Evolutionary conservation across 2,888 invertebrate genomes (phyloP).

Genomic region (Pherbina coryleti): DNA sequence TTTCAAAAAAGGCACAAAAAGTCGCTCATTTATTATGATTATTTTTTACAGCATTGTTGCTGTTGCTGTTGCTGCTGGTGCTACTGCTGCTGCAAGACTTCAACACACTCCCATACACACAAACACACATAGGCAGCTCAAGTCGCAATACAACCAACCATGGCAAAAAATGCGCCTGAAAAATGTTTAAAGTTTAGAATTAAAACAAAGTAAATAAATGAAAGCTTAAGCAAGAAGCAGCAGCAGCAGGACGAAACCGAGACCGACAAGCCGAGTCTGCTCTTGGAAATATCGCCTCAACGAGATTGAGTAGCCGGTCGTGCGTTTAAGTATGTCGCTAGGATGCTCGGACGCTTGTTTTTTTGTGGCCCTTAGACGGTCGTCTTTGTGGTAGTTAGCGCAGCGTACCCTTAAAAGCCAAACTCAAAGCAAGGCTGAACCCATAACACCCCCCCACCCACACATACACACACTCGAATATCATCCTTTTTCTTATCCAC

Average conservation of each 20-base stretch:
- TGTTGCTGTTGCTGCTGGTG: neutral
- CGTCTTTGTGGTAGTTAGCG: neutral
- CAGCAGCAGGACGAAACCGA: too few species aligned
- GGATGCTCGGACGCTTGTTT: neutral
- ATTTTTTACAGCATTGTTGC: neutral
- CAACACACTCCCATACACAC: neutral
- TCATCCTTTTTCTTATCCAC: constrained; percentile 19
- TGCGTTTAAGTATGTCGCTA: neutral
- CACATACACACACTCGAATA: neutral
- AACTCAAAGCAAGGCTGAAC: neutral
- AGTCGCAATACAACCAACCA: neutral
- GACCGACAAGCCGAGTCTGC: too few species aligned
- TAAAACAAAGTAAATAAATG: too few species aligned
- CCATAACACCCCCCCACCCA: neutral
- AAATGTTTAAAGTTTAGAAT: neutral
- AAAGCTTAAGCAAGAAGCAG: too few species aligned
- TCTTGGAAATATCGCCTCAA: too few species aligned
- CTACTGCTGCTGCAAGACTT: neutral
- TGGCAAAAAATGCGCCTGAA: neutral
- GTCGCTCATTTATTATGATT: constrained; percentile 9
- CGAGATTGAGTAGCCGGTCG: too few species aligned
- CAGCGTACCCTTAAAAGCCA: neutral
- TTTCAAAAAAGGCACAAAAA: neutral
- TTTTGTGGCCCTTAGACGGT: neutral
- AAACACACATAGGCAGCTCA: neutral